Base-by-base conservation (phyloP, 64 coral and sea anemone species). In the Montipora foliosa region DNA sequence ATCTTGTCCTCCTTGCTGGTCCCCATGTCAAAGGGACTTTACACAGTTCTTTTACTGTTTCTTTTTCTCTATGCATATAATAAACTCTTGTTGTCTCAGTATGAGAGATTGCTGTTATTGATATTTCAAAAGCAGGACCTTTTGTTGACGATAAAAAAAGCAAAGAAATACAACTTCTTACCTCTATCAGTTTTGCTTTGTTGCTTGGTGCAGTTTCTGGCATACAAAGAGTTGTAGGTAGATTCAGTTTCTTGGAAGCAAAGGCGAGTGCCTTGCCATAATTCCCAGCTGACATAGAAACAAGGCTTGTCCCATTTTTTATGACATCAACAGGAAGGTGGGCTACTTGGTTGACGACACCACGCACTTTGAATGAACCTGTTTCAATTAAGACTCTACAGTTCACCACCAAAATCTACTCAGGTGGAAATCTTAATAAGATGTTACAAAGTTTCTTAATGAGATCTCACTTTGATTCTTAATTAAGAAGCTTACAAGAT, bases 251-350 rank as follows among this genome's bases (percentile, higher is more conserved):
- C 64, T 89, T 88, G 74, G 90, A 51, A 7, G 76, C 85, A 83
- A 81, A 80, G 44, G 94, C 89, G 78, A 96, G 92, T 68, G 94
- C 94, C 69, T 96, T 96, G 19, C 94, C 94, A 89, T 96, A 96
- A 89, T 96, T 96, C 53, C 94, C 94, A 92, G 94, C 94, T 71
- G 94, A 96, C 90, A 96, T 96, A 49, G 94, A 74, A 16, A 96
- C 64, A 57, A 96, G 90, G 60, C 84, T 91, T 83, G 81, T 73
- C 45, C 78, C 92, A 52, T 71, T 77, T 6, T 62, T 14, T 13
- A 76, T 83, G 19, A 72, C 49, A 64, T 68, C 83, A 69, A 79
- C 24, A 7, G 94, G 90, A 13, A 96, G 71, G 79, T 80, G 29
- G 3, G 83, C 94, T 49, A 96, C 77, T 85, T 96, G 94, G 16